Evolutionary conservation across 2,888 invertebrate genomes (phyloP), one percentile per base, ranked within the genome.

Genomic region (Diplolepis rosae): DNA sequence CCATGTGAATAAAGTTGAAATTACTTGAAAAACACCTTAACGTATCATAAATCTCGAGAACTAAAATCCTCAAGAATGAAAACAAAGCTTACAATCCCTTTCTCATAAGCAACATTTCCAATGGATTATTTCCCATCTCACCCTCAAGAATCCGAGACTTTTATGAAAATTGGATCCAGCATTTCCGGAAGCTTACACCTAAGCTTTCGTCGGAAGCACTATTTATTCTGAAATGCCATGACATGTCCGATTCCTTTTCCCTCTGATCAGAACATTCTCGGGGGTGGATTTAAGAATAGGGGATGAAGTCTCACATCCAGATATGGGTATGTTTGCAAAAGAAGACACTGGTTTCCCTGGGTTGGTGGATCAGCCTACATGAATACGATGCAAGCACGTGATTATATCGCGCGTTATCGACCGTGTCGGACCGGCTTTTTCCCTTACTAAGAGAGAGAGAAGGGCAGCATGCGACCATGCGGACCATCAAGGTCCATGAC

Each of bases 371-470:
- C 52, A 51, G 67, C 54, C 69, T 50, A 66, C 66, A 71, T 75
- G 71, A 68, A 68, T 75, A 32, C 48, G 71, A 72, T 76, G 67
- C 71, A 72, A 74, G 68, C 76, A 76, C 74, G 76, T 74, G 76
- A 76, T 76, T 76, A 76, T 76, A 70, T 73, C 73, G 72, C 71
- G 76, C 72, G 72, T 76, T 76, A 76, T 76, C 73, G 76, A 76
- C 73, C 73, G 76, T 68, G 76, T 66, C 70, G 68, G 66, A 70
- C 73, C 72, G 76, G 72, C 72, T 68, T 73, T n/a, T n/a, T 68
- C 48, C 68, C 30, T 70, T 66, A 67, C 70, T 52, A 68, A 51
- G 50, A 50, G 48, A 48, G 66, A 27, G 54, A 51, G 48, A 68
- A 54, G 30, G 50, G 52, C 30, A 32, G 35, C 52, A 52, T 35